Evolutionary conservation across 2,888 invertebrate species (phyloP), one percentile per base, ranked within the genome.

Genomic region (Synanthedon myopaeformis): DNA sequence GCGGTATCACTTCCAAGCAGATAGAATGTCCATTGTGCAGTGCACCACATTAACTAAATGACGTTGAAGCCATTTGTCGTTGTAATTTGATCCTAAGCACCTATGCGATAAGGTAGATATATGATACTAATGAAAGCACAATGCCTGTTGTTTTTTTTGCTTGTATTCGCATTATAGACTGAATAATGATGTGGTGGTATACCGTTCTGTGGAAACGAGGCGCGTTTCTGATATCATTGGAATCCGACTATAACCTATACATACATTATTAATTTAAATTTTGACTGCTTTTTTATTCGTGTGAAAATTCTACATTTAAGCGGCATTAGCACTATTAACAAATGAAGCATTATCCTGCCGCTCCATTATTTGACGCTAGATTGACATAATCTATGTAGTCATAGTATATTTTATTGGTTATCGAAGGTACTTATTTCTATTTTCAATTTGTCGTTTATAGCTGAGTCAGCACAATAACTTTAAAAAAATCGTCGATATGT

Each of bases 101-200:
- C 17, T 4, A 58, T 53, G 55, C 13, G 8, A 62, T 70, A 74
- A 60, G 58, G 57, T 56, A 58, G 55, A 52, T 60, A 13, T n/a
- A 55, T 48, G 19, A 17, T 17, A 12, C 11, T 14, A 49, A 12
- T 49, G 17, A 49, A 17, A 13, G 49, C 49, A 19, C 12, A 19
- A 49, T 49, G 35, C 12, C 12, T 4, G 12, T 17, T 23, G 12
- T 61, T 59, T 54, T 56, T n/a, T 55, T 23, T 8, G 49, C 12
- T 10, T 17, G 52, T 53, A 42, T 41, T 52, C 52, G 66, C 60
- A 64, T 70, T 69, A 70, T 65, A 69, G 63, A 61, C 67, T 69
- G 82, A 82, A 82, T 82, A 79, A 72, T 76, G 76, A 82, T 79
- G 72, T 67, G 67, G 63, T 61, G 69, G 66, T 76, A 76, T 77